These are phyloP conservation scores for Tetragonula clypearis DNA, from an alignment of 1,140 invertebrate species.

Conservation along the genomic window DNA sequence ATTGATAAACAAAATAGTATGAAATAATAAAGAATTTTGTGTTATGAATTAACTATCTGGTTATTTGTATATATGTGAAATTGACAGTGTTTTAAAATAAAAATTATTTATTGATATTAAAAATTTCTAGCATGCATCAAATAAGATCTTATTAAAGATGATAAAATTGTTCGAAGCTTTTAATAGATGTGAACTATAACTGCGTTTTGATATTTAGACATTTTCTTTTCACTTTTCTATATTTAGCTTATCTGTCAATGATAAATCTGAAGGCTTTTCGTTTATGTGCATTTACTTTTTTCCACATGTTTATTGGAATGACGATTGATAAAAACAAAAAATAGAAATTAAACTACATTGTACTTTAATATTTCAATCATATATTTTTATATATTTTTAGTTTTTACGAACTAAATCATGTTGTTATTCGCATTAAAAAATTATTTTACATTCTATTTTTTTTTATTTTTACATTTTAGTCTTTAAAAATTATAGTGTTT, in stretches of 20 bases:
- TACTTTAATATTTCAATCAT: background rate
- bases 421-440: background rate
- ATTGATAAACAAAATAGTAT: background rate
- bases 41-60: background rate
- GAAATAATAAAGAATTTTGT: background rate
- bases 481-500: background rate
- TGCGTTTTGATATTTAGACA: background rate
- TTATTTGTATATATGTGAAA: too few relatives aligned
- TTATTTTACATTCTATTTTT: background rate
- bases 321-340: background rate
- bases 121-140: background rate
- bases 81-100: too few relatives aligned
- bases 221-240: background rate
- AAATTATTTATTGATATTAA: background rate
- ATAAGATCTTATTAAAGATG: background rate
- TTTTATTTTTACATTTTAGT: background rate
- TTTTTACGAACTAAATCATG: background rate
- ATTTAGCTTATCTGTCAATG: background rate
- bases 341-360: background rate
- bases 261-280: background rate
- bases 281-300: background rate
- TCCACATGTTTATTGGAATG: background rate
- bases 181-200: background rate
- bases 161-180: background rate
- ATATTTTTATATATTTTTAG: background rate